Evolutionary conservation across 2,888 invertebrate species (phyloP), one percentile per base, ranked within the genome.

Genomic region (Urechis unicinctus): DNA sequence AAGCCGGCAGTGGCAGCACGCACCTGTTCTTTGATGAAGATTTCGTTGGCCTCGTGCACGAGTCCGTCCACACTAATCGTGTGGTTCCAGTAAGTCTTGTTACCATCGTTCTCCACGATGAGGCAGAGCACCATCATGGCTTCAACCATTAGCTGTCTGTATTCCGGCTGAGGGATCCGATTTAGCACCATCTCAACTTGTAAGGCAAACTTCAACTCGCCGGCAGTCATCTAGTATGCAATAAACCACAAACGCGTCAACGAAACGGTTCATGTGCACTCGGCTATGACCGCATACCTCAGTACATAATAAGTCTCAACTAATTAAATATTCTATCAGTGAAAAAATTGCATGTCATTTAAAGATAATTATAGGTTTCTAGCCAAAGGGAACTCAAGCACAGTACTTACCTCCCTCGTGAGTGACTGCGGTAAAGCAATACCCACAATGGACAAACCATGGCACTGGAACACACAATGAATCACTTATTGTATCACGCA

Each of bases 141-240:
- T 80, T 98, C 83, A 0, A 98, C 97, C 53, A 97, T 88, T 61
- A 97, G 80, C 76, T 97, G 96, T 25, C 98, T 84, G 79, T 97
- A 98, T 78, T 98, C 98, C 0, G 98, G 97, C 77, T 97, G 95
- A 21, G 96, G 94, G 68, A 99, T 95, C 51, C 90, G 88, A 77
- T 97, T 98, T 51, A 98, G 81, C 2, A 95, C 95, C 1, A 93
- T 90, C 80, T 98, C 98, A 0, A 98, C 96, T 54, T 93, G 92
- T 21, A 98, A 81, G 0, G 98, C 97, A 80, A 98, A 98, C 81
- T 98, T 98, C 67, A 97, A 80, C 80, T 98, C 98, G 44, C 95
- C 95, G 0, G 95, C 86, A 1, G 98, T 98, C 98, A 98, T 98
- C 85, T 84, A n/a, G n/a, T n/a, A n/a, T 67, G 43, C 66, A 65